Evolutionary conservation across 1,140 invertebrate species (phyloP).

Genomic region (Drosophila malerkotliana): DNA sequence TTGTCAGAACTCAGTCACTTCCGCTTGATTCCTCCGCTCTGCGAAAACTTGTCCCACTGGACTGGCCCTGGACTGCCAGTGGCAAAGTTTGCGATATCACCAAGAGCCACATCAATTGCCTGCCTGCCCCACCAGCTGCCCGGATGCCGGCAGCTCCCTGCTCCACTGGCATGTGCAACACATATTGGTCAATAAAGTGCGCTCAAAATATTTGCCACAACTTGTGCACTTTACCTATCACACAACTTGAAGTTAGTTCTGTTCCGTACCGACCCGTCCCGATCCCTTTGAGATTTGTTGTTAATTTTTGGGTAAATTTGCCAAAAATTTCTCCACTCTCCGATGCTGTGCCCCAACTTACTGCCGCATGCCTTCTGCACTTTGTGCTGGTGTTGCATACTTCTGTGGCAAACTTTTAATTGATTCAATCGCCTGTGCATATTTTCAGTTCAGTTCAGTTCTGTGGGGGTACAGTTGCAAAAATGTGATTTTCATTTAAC

Average conservation of each 20-base stretch:
- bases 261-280: not conserved
- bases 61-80: not conserved
- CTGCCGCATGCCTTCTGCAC: slow-evolving; percentile 3
- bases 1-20: slow-evolving; percentile 29
- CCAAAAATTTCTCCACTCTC: slow-evolving; percentile 4
- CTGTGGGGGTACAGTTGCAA: not conserved
- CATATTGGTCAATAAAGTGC: slow-evolving; percentile 76
- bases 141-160: not conserved
- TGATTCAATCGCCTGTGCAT: slow-evolving; percentile 72
- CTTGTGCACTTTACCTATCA: slow-evolving; percentile 68
- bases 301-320: slow-evolving; percentile 43
- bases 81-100: slow-evolving; percentile 36
- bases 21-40: not conserved
- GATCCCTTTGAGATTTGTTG: slow-evolving; percentile 30
- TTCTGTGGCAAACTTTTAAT: slow-evolving; percentile 69
- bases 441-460: slow-evolving; percentile 32
- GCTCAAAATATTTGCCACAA: slow-evolving; percentile 70
- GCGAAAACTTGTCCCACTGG: slow-evolving; percentile 25
- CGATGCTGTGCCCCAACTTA: not conserved
- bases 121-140: slow-evolving; percentile 3
- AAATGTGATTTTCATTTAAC: slow-evolving; percentile 5
- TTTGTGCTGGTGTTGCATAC: slow-evolving; percentile 27
- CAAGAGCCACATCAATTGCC: slow-evolving; percentile 40
- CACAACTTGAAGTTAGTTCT: slow-evolving; percentile 29
- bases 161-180: slow-evolving; percentile 38